phyloP scores from a whole-genome alignment of 2,797 vertebrate genomes.

The Acrossocheilus wenchowensis region DNA sequence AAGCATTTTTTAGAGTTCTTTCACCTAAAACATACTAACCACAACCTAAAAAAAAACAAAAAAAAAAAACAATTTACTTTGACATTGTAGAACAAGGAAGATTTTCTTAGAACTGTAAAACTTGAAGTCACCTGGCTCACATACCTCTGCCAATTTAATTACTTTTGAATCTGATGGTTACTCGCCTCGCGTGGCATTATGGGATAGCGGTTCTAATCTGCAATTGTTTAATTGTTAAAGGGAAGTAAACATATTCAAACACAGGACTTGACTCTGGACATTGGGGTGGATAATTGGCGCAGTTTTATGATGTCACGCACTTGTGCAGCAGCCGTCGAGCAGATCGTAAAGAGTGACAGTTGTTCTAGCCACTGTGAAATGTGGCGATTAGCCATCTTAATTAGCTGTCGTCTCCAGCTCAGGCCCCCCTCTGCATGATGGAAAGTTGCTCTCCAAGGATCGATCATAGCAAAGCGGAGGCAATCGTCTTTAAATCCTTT shows the following conservation, averaged over 20 bases:
- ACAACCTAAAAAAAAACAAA: no score
- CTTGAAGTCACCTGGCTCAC: neutral
- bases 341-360: slow-evolving; percentile 63
- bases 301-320: slow-evolving; percentile 57
- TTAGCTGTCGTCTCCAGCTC: slow-evolving; percentile 74
- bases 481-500: slow-evolving; percentile 31
- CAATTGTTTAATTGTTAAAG: neutral
- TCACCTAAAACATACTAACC: no score
- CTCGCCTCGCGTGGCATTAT: neutral
- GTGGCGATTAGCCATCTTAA: slow-evolving; percentile 77
- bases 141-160: neutral
- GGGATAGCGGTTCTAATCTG: neutral
- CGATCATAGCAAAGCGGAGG: slow-evolving; percentile 54
- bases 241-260: neutral
- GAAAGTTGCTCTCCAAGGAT: slow-evolving; percentile 71
- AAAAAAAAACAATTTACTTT: no score
- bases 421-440: slow-evolving; percentile 69
- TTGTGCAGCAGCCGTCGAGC: slow-evolving; percentile 60
- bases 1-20: no score
- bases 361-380: slow-evolving; percentile 69
- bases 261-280: neutral
- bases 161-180: neutral
- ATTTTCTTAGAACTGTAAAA: no score
- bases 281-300: neutral
- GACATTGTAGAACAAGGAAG: no score